Percentiles rank a stretch among this genome's conserved stretches.
phyloP scores from a whole-genome alignment of 2,797 vertebrate genomes.

The Anomalospiza imberbis region DNA sequence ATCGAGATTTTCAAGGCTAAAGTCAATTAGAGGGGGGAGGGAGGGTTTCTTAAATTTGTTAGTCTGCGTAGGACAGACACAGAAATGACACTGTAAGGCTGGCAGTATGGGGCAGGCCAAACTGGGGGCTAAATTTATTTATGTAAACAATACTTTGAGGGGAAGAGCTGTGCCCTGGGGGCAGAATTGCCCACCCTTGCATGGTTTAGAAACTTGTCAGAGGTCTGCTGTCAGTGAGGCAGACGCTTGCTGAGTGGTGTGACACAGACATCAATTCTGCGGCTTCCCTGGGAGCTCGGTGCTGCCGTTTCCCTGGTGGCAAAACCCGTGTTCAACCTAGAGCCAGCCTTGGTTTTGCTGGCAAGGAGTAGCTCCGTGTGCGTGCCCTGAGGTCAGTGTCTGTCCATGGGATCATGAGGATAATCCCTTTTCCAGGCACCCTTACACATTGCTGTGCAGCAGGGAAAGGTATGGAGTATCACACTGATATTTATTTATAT shows the following conservation, averaged over 20 bases:
- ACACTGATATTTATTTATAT: background rate
- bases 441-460: background rate
- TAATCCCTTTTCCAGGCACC: background rate
- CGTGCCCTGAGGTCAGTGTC: background rate
- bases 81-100: background rate
- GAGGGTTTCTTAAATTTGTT: background rate
- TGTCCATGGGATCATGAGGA: background rate
- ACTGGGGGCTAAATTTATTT: background rate
- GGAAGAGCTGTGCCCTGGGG: background rate
- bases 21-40: background rate
- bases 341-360: background rate
- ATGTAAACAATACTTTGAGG: background rate
- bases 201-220: background rate
- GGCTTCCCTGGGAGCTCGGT: background rate
- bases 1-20: background rate
- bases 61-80: background rate
- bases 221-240: background rate
- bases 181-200: background rate
- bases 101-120: background rate
- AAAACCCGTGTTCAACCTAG: fast-evolving
- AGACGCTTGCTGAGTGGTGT: background rate
- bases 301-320: background rate
- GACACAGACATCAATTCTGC: background rate
- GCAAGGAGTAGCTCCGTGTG: background rate
- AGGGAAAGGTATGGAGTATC: background rate